Conservation (phyloP, 2,888 invertebrate genomes). For the Dorcus hopei region DNA sequence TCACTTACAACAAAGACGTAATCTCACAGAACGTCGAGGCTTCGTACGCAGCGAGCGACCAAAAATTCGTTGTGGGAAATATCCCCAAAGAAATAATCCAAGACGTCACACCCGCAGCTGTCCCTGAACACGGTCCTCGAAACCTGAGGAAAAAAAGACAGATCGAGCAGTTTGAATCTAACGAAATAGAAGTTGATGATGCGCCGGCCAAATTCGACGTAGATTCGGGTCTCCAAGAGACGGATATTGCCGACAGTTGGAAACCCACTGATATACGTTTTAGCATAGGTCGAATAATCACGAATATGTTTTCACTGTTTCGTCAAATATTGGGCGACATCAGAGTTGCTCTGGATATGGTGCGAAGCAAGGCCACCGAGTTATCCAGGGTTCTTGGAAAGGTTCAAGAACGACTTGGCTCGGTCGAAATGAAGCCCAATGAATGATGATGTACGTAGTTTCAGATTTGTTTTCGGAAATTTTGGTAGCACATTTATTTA, state of each 20-base stretch:
- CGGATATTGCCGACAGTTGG: slow-evolving; percentile 36
- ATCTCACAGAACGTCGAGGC: slow-evolving; percentile 25
- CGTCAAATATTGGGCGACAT: no score
- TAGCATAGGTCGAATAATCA: no score
- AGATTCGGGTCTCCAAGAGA: slow-evolving; percentile 5
- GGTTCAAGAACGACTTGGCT: slow-evolving; percentile 51
- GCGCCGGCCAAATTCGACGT: slow-evolving; percentile 28
- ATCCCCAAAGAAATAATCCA: slow-evolving; percentile 58
- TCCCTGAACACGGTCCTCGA: slow-evolving; percentile 65
- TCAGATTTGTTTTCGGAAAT: no score
- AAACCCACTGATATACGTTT: not conserved
- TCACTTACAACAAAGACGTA: slow-evolving; percentile 23
- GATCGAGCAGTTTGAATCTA: slow-evolving; percentile 28
- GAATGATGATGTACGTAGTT: no score
- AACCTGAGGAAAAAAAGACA: slow-evolving; percentile 34
- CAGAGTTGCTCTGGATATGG: slow-evolving; percentile 62
- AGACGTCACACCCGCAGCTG: slow-evolving; percentile 57
- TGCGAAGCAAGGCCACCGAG: slow-evolving; percentile 66
- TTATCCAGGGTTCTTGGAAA: slow-evolving; percentile 63
- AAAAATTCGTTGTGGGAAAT: slow-evolving; percentile 65
- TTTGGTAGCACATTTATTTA: no score
- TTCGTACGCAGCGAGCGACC: slow-evolving; percentile 29
- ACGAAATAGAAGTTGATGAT: slow-evolving; percentile 34
- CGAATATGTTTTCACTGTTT: no score
- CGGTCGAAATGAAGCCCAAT: not conserved